Conservation (phyloP, 2,888 invertebrate species). For the Agrochola circellaris region DNA sequence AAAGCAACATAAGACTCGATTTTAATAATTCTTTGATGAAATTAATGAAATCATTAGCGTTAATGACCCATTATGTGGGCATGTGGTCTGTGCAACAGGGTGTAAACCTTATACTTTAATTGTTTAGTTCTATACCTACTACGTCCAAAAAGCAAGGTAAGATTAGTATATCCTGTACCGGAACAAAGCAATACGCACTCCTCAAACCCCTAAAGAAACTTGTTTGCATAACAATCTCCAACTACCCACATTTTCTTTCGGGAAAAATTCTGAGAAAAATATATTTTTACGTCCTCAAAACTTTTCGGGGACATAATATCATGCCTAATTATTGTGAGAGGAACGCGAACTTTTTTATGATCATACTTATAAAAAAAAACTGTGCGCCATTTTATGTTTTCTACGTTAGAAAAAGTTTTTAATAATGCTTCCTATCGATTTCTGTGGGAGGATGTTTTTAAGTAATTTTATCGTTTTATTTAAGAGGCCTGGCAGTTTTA, state of each 20-base stretch:
- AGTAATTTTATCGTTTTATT: conserved; percentile 55
- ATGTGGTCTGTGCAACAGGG: too few relatives aligned
- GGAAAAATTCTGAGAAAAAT: conserved; percentile 29
- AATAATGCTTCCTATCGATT: conserved; percentile 53
- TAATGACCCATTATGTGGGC: too few relatives aligned
- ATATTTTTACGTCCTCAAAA: conserved; percentile 56
- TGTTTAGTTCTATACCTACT: too few relatives aligned
- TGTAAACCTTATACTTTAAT: too few relatives aligned
- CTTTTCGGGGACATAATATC: conserved; percentile 56
- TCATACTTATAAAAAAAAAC: conserved; percentile 60
- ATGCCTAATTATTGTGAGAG: conserved; percentile 60
- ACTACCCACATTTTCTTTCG: conserved; percentile 20
- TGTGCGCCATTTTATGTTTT: conserved; percentile 54
- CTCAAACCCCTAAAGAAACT: neutral
- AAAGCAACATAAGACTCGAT: too few relatives aligned
- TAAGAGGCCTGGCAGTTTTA: conserved; percentile 8
- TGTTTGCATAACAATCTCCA: conserved; percentile 21
- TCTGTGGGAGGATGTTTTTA: conserved; percentile 41
- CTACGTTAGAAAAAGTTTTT: conserved; percentile 59
- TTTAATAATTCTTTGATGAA: too few relatives aligned
- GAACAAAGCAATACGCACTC: neutral
- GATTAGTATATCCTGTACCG: neutral
- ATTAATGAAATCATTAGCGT: too few relatives aligned
- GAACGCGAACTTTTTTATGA: conserved; percentile 54
- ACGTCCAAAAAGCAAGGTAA: neutral